Percentiles rank a stretch among this genome's conserved stretches.
Evolutionary conservation across 1,140 invertebrate genomes (phyloP).

Genomic region (Drosophila kanapiae): DNA sequence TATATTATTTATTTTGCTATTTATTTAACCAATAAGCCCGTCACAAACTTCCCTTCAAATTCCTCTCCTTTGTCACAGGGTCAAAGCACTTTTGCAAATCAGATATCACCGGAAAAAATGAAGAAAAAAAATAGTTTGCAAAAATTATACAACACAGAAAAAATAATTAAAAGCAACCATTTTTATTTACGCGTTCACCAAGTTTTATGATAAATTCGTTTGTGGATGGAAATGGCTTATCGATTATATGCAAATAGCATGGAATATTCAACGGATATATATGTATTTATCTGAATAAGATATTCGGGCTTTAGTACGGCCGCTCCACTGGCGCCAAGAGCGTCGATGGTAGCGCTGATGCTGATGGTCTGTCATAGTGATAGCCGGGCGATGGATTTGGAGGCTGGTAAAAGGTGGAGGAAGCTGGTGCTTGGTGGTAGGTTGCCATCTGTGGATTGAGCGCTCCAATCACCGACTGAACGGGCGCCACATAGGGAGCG

Average conservation of each 20-base stretch:
- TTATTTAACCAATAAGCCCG: background rate
- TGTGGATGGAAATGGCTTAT: conserved; percentile 49
- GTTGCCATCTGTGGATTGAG: conserved; percentile 18
- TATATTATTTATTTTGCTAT: background rate
- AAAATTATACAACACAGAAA: conserved; percentile 49
- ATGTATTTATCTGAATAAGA: background rate
- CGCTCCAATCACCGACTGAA: conserved; percentile 66
- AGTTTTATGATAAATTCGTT: conserved; percentile 60
- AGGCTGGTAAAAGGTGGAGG: background rate
- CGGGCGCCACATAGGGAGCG: conserved; percentile 61
- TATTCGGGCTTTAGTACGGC: conserved; percentile 5
- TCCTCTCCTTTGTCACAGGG: conserved; percentile 64
- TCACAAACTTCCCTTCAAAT: background rate
- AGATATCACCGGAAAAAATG: conserved; percentile 31
- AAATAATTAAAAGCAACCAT: conserved; percentile 30
- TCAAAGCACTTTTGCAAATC: conserved; percentile 75
- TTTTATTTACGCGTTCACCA: conserved; percentile 72
- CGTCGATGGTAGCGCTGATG: conserved; percentile 4
- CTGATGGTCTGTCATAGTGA: conserved; percentile 44
- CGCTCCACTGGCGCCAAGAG: conserved; percentile 43
- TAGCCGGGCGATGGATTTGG: conserved; percentile 16
- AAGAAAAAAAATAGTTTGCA: conserved; percentile 44
- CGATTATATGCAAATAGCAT: conserved; percentile 65
- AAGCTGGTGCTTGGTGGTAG: background rate
- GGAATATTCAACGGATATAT: conserved; percentile 37